Evolutionary conservation across 2,797 vertebrate species (phyloP), one percentile per base, ranked within the genome.

Genomic region (Fistularia tabacaria): DNA sequence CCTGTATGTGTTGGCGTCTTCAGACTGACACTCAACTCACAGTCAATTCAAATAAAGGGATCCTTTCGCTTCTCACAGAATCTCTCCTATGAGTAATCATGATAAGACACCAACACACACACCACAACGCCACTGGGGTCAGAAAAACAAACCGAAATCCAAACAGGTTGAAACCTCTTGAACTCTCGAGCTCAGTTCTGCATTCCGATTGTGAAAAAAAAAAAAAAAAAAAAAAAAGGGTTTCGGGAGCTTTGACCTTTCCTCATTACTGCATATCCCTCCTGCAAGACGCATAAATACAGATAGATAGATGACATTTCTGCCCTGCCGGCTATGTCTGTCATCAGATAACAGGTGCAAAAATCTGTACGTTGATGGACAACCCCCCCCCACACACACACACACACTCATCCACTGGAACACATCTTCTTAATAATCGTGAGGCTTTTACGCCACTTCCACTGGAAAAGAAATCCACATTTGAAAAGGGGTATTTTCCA

Each of bases 41-140:
- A 79, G 45, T 85, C 62, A 82, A 80, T 87, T 88, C 87, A 87
- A 46, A 51, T 82, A 75, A 89, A 88, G 90, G 85, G 86, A 71
- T 0, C 75, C 51, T 69, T 85, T 88, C 89, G 84, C 82, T 67
- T 82, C 82, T 67, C 81, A 94, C 95, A 97, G 91, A 96, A 95
- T 96, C 94, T 97, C 94, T 93, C 95, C 95, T 95, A 95, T 93
- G 93, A 91, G 93, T 88, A 81, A 91, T 96, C 95, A 95, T 96
- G 94, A 94, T 54, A 58, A 91, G 93, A 93, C 91, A 85, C 81
- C 76, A 37, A 57, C 57, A 58, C 59, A 54, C 39, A 44, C 14
- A 52, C 44, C 14, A 37, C 9, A 63, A 38, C 51, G 62, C 38
- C 48, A 36, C 3, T 1, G 0, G 41, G 15, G 9, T 49, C 39